Percentiles rank a stretch among this genome's conserved stretches.
These are phyloP conservation scores for Indri indri DNA, from an alignment of 2,113 vertebrate species.

Conservation along the genomic window DNA sequence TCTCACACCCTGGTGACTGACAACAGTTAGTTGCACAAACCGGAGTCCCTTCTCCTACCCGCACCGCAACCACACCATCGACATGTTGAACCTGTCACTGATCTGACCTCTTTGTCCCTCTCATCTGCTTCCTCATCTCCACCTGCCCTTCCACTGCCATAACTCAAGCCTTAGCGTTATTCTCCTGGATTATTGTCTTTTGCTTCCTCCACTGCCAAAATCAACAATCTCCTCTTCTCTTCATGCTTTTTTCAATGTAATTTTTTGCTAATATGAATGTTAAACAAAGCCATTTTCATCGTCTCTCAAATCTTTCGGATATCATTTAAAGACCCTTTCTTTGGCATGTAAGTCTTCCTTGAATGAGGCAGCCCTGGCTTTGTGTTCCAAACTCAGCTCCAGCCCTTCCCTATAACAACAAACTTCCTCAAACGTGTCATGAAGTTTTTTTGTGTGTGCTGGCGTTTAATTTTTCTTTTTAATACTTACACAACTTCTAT, in stretches of 20 bases:
- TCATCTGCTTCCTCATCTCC: background rate
- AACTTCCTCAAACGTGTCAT: background rate
- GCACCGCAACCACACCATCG: accelerated
- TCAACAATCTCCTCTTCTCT: background rate
- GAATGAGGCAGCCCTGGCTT: background rate
- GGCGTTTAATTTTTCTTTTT: background rate
- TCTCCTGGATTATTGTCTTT: background rate
- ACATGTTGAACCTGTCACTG: background rate
- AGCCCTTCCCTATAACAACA: background rate
- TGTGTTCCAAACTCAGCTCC: background rate
- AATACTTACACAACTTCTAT: background rate
- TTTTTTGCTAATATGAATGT: background rate
- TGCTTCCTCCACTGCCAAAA: background rate
- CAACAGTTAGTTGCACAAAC: background rate
- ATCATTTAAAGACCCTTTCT: background rate
- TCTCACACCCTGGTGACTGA: background rate
- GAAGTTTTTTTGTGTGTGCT: background rate
- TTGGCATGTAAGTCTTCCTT: background rate
- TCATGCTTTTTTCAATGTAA: background rate
- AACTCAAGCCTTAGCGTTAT: background rate
- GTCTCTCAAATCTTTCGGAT: background rate
- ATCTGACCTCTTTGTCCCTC: background rate
- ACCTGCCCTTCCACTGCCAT: background rate
- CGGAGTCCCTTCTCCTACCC: background rate
- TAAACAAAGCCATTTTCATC: background rate